Evolutionary conservation across 1,140 invertebrate genomes (phyloP).

Genomic region (Lithobius niger): DNA sequence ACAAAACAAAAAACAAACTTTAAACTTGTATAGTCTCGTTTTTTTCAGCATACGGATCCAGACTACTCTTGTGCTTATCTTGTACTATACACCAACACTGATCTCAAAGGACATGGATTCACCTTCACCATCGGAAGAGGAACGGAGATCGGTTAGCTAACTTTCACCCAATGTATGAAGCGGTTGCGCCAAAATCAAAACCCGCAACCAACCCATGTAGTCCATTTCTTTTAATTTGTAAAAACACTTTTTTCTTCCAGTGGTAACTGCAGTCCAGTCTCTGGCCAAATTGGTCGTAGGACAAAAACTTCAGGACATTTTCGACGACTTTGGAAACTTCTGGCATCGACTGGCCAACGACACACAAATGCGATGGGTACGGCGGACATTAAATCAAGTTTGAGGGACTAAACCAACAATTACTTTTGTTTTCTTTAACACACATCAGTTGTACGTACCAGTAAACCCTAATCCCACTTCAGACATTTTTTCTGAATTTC

Average conservation of each 20-base stretch:
- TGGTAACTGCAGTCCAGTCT: conserved; percentile 55
- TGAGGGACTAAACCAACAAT: too few species aligned
- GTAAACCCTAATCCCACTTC: too few species aligned
- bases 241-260: conserved; percentile 31
- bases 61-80: conserved; percentile 87
- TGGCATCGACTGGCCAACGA: conserved; percentile 73
- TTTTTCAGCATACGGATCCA: conserved; percentile 61
- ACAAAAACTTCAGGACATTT: conserved; percentile 49
- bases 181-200: too few species aligned
- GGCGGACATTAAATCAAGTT: too few species aligned
- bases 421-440: too few species aligned
- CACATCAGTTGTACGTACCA: too few species aligned
- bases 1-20: neutral
- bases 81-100: conserved; percentile 47
- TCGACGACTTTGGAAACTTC: conserved; percentile 55
- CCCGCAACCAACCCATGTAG: too few species aligned
- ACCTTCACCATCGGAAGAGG: conserved; percentile 75
- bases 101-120: conserved; percentile 54
- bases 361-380: conserved; percentile 79
- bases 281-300: conserved; percentile 52
- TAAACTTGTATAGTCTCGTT: neutral
- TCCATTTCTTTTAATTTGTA: too few species aligned
- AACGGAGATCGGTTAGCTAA: conserved; percentile 58
- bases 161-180: too few species aligned
- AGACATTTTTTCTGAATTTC: conserved; percentile 10